These are phyloP conservation scores for Lomographa bimaculata DNA, from an alignment of 2,888 invertebrate genomes.

Conservation along the genomic window DNA sequence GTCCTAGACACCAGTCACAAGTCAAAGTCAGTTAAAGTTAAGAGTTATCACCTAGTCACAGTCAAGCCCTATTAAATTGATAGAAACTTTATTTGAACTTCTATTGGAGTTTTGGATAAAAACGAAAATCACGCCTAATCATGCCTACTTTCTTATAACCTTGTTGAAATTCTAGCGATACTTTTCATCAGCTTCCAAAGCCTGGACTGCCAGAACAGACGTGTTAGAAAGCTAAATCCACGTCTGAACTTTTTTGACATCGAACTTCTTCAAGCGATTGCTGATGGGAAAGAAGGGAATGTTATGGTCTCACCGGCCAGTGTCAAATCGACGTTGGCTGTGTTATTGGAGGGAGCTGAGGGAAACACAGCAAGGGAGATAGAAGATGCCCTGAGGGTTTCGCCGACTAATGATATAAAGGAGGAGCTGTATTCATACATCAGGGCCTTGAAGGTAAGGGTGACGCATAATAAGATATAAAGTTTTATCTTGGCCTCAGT, in stretches of 20 bases:
- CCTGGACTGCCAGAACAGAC: conserved; percentile 39
- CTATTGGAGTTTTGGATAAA: no score
- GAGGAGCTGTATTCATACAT: conserved; percentile 58
- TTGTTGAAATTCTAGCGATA: no score
- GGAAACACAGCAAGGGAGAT: conserved; percentile 84
- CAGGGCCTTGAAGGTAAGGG: conserved; percentile 57
- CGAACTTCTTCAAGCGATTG: conserved; percentile 74
- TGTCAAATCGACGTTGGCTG: conserved; percentile 84
- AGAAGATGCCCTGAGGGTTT: conserved; percentile 79
- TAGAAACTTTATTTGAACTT: no score
- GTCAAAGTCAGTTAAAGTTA: no score
- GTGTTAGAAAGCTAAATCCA: conserved; percentile 35
- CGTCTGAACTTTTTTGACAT: conserved; percentile 82
- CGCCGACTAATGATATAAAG: conserved; percentile 57
- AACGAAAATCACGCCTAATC: no score
- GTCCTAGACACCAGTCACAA: no score
- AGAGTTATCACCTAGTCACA: no score
- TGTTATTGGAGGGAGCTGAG: conserved; percentile 85
- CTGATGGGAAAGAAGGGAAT: conserved; percentile 74
- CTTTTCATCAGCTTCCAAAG: conserved; percentile 44
- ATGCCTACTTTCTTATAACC: no score
- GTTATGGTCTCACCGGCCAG: conserved; percentile 87
- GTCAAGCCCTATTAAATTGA: no score
- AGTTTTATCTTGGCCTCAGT: no score
- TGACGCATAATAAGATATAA: no score